Evolutionary conservation across 2,113 vertebrate species (phyloP).

Genomic region (Otolemur garnettii): DNA sequence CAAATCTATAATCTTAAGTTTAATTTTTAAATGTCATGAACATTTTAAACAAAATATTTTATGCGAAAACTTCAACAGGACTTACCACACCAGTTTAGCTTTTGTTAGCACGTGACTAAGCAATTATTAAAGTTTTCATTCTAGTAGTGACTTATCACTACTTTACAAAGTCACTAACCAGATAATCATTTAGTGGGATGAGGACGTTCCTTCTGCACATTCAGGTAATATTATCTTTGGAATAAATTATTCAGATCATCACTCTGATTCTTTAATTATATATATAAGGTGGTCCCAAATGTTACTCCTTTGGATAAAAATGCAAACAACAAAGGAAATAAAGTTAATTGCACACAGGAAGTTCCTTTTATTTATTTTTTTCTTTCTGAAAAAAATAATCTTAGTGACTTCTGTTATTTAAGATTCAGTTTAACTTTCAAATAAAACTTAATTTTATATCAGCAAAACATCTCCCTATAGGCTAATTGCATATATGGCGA

Average conservation of each 20-base stretch:
- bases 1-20: neutral
- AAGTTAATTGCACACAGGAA: neutral
- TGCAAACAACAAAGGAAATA: neutral
- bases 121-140: neutral
- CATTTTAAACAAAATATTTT: slow-evolving; percentile 43
- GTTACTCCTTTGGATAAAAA: neutral
- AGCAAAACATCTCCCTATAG: slow-evolving; percentile 80
- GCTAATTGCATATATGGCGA: slow-evolving; percentile 86
- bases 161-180: neutral
- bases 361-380: slow-evolving; percentile 35
- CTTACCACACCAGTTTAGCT: neutral
- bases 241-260: slow-evolving; percentile 26
- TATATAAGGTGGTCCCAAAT: neutral
- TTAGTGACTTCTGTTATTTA: slow-evolving; percentile 13
- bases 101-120: neutral
- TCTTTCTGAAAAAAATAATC: slow-evolving; percentile 44
- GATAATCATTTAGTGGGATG: slow-evolving; percentile 18
- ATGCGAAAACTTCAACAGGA: neutral
- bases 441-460: slow-evolving; percentile 78
- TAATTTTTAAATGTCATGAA: slow-evolving; percentile 2
- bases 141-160: neutral
- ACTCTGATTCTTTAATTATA: neutral
- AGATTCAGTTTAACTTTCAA: slow-evolving; percentile 74
- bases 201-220: neutral
- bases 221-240: neutral